Base-by-base conservation (phyloP, 2,113 vertebrate genomes). In the Piaya cayana region DNA sequence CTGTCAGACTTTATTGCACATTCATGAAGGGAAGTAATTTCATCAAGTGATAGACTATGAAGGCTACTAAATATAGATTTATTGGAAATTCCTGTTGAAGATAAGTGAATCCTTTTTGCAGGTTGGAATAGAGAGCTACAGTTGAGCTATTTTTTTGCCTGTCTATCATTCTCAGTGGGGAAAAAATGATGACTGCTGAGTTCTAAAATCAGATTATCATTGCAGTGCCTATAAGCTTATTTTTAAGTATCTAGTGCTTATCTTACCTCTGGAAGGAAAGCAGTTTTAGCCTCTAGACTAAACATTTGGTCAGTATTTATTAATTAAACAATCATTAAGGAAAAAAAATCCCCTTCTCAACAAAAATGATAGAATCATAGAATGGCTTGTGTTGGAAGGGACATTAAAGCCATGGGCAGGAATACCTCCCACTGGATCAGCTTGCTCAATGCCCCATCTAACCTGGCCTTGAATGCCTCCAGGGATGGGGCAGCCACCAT, bases 41-140 rank as follows among this genome's bases (percentile, higher is more conserved):
- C 82, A 88, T 90, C 78, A 94, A 90, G 63, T 95, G 91, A 96
- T 94, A 79, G 84, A 90, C 78, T 92, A 72, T 80, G 90, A 95
- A 70, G 4, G 26, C 74, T 92, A 91, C 89, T 94, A 95, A 96
- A 94, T 91, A 96, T 82, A 91, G 95, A 97, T 95, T 97, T 96
- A 95, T 97, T 89, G 91, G 85, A 94, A 93, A 95, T 93, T 93
- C 78, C 81, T 71, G 50, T 63, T 34, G 75, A 91, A 85, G 42
- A 85, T 77, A 95, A 96, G 90, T 90, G 82, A 95, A 94, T 91
- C 78, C 82, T 90, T 95, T 85, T 77, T 91, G 67, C 93, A 82
- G 85, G 67, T 23, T 92, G 79, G 42, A 94, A 94, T 39, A 76
- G 45, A 95, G 65, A 95, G 62, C 75, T 91, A 90, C 82, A 92